Conservation (phyloP, 2,888 invertebrate species). For the Thereva nobilitata region DNA sequence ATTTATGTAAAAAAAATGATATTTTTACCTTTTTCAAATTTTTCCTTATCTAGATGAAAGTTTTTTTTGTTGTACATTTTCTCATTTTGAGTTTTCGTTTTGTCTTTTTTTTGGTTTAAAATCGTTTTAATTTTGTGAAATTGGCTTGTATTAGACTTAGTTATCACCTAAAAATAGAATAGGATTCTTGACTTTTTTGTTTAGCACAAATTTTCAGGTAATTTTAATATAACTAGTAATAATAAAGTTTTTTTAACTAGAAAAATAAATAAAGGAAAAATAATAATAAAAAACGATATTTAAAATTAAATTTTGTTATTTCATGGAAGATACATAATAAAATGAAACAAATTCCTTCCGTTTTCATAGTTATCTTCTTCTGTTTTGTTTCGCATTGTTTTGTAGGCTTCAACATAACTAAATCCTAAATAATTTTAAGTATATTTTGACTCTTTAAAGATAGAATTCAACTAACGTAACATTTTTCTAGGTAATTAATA, state of each 20-base stretch:
- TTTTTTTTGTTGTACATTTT: slow-evolving; percentile 21
- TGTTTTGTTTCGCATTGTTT: no score
- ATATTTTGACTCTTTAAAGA: slow-evolving; percentile 11
- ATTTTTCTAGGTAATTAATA: slow-evolving; percentile 28
- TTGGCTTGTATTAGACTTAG: slow-evolving; percentile 7
- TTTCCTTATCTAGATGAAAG: slow-evolving; percentile 28
- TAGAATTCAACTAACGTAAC: slow-evolving; percentile 32
- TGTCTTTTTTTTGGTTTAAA: slow-evolving; percentile 5
- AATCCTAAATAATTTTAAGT: no score
- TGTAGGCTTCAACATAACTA: no score
- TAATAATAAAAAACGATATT: slow-evolving; percentile 5
- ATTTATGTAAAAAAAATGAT: slow-evolving; percentile 28
- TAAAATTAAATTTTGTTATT: background rate
- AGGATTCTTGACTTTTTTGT: slow-evolving; percentile 18
- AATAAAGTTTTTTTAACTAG: background rate
- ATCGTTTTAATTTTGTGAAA: slow-evolving; percentile 16
- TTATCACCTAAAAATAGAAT: slow-evolving; percentile 17
- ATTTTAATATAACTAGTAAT: background rate
- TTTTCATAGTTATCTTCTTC: background rate
- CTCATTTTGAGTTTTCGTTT: slow-evolving; percentile 13
- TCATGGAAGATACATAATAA: slow-evolving; percentile 1
- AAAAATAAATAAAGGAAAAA: slow-evolving; percentile 6
- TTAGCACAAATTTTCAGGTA: slow-evolving; percentile 32
- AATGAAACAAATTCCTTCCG: slow-evolving; percentile 3
- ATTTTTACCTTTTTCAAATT: slow-evolving; percentile 16